These are phyloP conservation scores for Karalla daura DNA, from an alignment of 2,797 vertebrate species.

Conservation along the genomic window DNA sequence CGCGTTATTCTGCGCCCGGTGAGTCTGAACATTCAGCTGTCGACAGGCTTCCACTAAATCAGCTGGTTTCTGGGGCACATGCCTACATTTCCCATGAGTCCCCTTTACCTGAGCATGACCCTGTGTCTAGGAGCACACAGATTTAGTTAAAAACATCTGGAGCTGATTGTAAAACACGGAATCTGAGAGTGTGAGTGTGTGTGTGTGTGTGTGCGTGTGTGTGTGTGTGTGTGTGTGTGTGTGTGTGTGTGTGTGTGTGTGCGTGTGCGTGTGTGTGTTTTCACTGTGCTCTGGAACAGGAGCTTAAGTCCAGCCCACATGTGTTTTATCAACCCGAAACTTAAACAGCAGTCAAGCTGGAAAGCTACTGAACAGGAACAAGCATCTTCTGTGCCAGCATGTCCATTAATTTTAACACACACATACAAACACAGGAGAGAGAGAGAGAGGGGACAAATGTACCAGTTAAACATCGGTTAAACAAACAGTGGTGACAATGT, in stretches of 20 bases:
- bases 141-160: constrained; percentile 71
- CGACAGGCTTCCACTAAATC: constrained; percentile 10
- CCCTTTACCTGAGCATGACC: constrained; percentile 43
- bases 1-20: constrained; percentile 2
- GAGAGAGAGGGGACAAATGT: neutral
- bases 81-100: constrained; percentile 57
- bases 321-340: constrained; percentile 53
- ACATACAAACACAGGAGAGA: constrained; percentile 2
- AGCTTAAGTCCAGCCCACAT: constrained; percentile 39
- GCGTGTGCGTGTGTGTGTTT: constrained; percentile 34
- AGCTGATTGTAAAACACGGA: constrained; percentile 46
- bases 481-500: constrained; percentile 19
- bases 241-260: constrained; percentile 24
- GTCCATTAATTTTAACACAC: constrained; percentile 14
- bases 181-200: neutral
- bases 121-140: neutral
- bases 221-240: constrained; percentile 22
- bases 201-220: constrained; percentile 6
- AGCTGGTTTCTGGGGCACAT: constrained; percentile 14
- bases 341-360: constrained; percentile 22
- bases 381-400: constrained; percentile 5
- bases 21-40: constrained; percentile 9
- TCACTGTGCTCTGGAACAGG: constrained; percentile 30
- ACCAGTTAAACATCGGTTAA: neutral
- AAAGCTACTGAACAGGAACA: constrained; percentile 31